Conservation (phyloP, 2,888 invertebrate species). For the Heliothis peltigera region DNA sequence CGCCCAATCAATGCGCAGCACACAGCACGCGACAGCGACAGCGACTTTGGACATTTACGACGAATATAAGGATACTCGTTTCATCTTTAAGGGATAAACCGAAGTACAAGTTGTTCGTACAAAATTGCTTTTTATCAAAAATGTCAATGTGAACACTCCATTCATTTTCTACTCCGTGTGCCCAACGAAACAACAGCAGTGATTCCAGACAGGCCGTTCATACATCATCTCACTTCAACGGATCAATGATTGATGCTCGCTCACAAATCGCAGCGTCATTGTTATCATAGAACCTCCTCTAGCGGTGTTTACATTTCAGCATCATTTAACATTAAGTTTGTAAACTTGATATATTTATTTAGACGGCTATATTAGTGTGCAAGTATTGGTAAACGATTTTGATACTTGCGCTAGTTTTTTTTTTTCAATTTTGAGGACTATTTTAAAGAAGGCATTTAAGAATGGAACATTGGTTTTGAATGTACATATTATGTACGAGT, state of each 20-base stretch:
- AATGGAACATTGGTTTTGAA: no score
- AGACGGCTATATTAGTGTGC: neutral
- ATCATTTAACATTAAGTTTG: constrained; percentile 47
- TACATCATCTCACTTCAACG: constrained; percentile 69
- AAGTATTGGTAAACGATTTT: neutral
- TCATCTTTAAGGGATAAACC: neutral
- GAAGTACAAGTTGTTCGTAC: neutral
- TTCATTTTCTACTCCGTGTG: neutral
- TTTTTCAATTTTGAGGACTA: neutral
- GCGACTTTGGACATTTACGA: no score
- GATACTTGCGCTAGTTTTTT: neutral
- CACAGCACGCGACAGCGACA: no score
- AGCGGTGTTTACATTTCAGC: constrained; percentile 48
- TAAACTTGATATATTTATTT: constrained; percentile 13
- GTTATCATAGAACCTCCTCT: constrained; percentile 63
- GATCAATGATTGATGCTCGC: constrained; percentile 68
- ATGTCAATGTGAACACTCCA: constrained; percentile 10
- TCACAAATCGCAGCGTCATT: constrained; percentile 68
- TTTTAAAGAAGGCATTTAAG: neutral
- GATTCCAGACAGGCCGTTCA: constrained; percentile 65
- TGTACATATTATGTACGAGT: no score
- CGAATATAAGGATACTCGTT: no score
- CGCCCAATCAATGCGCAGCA: no score
- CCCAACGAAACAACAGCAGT: constrained; percentile 59
- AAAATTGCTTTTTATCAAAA: neutral